Evolutionary conservation across 2,797 vertebrate species (phyloP).

Genomic region (Odontamblyopus lacepedii): DNA sequence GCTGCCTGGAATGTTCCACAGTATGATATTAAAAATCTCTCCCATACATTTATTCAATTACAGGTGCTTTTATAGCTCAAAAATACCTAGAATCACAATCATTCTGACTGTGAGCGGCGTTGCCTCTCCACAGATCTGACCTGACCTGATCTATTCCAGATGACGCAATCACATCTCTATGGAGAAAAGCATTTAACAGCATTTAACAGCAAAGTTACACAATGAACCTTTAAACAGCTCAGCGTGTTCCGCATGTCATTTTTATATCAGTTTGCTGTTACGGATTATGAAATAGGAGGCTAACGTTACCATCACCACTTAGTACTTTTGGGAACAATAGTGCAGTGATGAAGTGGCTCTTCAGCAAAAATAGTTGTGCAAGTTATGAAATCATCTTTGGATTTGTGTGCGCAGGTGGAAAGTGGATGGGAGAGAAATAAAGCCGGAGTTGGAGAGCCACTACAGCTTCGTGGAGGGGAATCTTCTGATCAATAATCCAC

Average conservation of each 20-base stretch:
- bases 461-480: slow-evolving; percentile 87
- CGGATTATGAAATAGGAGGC: slow-evolving; percentile 4
- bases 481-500: slow-evolving; percentile 89
- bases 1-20: no score
- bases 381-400: slow-evolving; percentile 4
- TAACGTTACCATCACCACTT: background rate
- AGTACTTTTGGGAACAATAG: background rate
- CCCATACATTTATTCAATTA: no score
- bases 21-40: no score
- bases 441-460: slow-evolving; percentile 81
- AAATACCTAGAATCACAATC: no score
- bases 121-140: no score
- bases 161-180: no score
- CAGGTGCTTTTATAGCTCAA: no score
- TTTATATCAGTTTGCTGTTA: slow-evolving; percentile 5
- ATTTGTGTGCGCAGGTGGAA: slow-evolving; percentile 82
- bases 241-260: background rate
- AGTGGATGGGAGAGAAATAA: slow-evolving; percentile 84
- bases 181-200: no score
- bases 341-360: background rate
- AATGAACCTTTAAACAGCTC: background rate
- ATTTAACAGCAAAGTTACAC: no score
- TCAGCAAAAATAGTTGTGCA: background rate
- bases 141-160: no score
- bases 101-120: no score